Evolutionary conservation across 2,113 vertebrate genomes (phyloP), one percentile per base, ranked within the genome.

Genomic region (Podarcis muralis): DNA sequence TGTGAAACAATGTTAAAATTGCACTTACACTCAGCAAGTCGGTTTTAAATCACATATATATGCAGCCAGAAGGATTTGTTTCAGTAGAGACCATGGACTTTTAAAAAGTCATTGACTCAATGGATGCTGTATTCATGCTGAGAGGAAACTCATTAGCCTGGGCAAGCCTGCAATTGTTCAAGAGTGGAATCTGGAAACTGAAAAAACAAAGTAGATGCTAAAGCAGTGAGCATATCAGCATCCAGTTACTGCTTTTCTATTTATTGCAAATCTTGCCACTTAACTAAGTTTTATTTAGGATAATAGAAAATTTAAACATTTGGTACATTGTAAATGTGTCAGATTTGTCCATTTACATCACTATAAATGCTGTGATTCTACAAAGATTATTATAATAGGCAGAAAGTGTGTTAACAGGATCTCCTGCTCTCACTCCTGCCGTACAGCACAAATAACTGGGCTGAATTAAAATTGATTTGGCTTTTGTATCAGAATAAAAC

Each of bases 1-100:
- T 75, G 13, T 84, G 20, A 81, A 4, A 91, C 15, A 3, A 91
- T 81, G 0, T 57, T 87, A 91, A 2, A 79, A 66, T 35, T 27
- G 13, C 5, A 57, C 90, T 93, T 80, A 91, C 2, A 69, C 16
- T 89, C 18, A 16, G 86, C 87, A 93, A 85, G 40, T 32, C 91
- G 91, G 65, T 6, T 18, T 91, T 83, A 71, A 74, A 91, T 89
- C 5, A 89, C 6, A 3, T 2, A 11, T 48, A 89, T 66, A 90
- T 87, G 27, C 3, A 72, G 78, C 35, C 78, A 78, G 77, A 6
- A 53, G 2, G 1, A 15, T 84, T 83, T 2, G 75, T 62, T 88
- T 91, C 11, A 32, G 25, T 84, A n/a, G 62, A 40, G 3, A 88
- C 40, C 77, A 83, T 87, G 80, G 30, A 62, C 68, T 69, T 85